Percentiles rank a stretch among this genome's conserved stretches.
phyloP scores from a whole-genome alignment of 2,888 invertebrate genomes.

The Drosophila nr. perissopoda region DNA sequence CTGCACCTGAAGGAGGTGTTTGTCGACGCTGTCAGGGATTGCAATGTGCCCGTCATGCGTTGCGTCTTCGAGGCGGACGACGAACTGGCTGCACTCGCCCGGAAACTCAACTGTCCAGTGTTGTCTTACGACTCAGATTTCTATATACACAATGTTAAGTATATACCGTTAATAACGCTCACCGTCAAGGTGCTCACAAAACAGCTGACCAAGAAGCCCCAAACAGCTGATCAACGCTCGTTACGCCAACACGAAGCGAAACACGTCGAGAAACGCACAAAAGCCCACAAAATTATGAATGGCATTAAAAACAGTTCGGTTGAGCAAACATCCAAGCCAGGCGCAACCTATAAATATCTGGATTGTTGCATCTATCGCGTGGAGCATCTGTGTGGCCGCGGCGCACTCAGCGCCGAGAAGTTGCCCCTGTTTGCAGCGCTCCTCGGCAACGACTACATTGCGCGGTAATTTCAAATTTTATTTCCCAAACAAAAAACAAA shows the following conservation, averaged over 20 bases:
- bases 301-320: slow-evolving; percentile 54
- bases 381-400: slow-evolving; percentile 88
- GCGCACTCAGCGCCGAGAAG: slow-evolving; percentile 88
- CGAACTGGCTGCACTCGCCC: slow-evolving; percentile 93
- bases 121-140: slow-evolving; percentile 98
- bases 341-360: slow-evolving; percentile 81
- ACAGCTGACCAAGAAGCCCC: slow-evolving; percentile 29
- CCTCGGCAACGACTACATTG: slow-evolving; percentile 95
- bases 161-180: slow-evolving; percentile 91
- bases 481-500: background rate
- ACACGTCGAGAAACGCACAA: slow-evolving; percentile 80
- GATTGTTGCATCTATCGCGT: slow-evolving; percentile 91
- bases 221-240: slow-evolving; percentile 17
- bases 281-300: slow-evolving; percentile 68
- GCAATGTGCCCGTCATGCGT: slow-evolving; percentile 89
- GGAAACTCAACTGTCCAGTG: slow-evolving; percentile 92
- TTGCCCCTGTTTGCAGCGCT: slow-evolving; percentile 93
- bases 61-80: slow-evolving; percentile 96
- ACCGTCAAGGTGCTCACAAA: slow-evolving; percentile 85
- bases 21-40: slow-evolving; percentile 88
- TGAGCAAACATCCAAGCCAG: background rate
- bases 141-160: slow-evolving; percentile 93
- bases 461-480: slow-evolving; percentile 80
- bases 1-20: slow-evolving; percentile 91
- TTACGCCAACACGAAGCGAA: slow-evolving; percentile 75